Base-by-base conservation (phyloP, 2,888 invertebrate species). In the Tipula lateralis region DNA sequence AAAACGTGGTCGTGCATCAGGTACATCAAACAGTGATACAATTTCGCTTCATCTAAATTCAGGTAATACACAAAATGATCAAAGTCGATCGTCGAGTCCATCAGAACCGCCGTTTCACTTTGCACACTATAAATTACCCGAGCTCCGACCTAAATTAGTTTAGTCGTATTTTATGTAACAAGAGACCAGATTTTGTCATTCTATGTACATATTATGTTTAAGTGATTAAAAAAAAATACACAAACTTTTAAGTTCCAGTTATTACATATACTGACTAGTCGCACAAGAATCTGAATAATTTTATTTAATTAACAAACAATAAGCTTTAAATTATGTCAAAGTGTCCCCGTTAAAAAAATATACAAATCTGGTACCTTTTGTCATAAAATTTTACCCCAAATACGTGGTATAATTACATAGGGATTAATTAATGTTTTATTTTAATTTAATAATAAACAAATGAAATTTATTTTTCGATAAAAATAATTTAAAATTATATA, bases 21-120 rank as follows among this genome's bases (percentile, higher is more conserved):
- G 88, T 85, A 88, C 87, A 9, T 84, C 86, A 12, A 81, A 39
- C 12, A 80, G 30, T 81, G 82, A 83, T 19, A 34, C 83, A 34
- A 30, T 36, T n/a, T 66, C 66, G 24, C 24, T 66, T 24, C 80
- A 84, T 84, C 19, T 85, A 24, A 80, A 84, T 39, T 84, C 13
- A 39, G 34, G 81, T 36, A 84, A 84, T 84, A 24, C 90, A 89
- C 84, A 82, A 30, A 83, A 39, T 9, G 88, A 91, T 50, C 88
- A 88, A 86, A 89, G 89, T 86, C 89, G 91, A 85, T 90, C 92
- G 86, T 89, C 91, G 85, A 94, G 94, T 87, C 95, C 95, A 0
- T 93, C 93, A 7, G 93, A 93, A 87, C 94, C 94, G n/a, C 93
- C 93, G 85, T 95, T 92, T 89, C 94, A 95, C 91, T 94, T 95